Percentiles rank a stretch among this genome's conserved stretches.
Conservation (phyloP, 2,113 vertebrate genomes). For the Perognathus longimembris region DNA sequence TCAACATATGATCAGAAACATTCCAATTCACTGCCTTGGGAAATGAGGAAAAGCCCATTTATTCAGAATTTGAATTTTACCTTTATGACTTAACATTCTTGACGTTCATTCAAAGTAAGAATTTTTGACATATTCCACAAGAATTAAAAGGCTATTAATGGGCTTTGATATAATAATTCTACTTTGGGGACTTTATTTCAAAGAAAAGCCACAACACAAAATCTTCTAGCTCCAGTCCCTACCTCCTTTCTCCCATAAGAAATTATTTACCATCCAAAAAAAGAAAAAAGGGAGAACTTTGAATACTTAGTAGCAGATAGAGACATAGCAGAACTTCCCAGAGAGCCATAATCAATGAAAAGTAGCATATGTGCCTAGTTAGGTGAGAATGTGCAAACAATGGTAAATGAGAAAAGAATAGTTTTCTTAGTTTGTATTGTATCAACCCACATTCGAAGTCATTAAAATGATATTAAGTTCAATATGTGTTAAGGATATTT, state of each 20-base stretch:
- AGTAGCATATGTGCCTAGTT: background rate
- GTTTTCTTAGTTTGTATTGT: background rate
- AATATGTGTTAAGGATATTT: background rate
- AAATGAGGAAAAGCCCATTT: background rate
- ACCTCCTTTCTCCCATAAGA: background rate
- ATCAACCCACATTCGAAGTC: background rate
- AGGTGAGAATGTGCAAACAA: background rate
- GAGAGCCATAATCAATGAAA: background rate
- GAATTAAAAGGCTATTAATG: background rate
- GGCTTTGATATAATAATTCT: background rate
- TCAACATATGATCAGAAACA: background rate
- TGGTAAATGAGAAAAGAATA: background rate
- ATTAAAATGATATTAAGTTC: background rate
- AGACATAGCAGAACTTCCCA: background rate
- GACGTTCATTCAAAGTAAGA: conserved; percentile 1
- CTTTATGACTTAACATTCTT: background rate
- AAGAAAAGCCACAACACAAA: background rate
- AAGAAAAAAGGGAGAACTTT: background rate
- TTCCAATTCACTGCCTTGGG: background rate
- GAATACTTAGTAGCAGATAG: background rate
- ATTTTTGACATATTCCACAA: background rate
- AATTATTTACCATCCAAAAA: background rate
- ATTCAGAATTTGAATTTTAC: background rate
- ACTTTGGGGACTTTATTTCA: background rate
- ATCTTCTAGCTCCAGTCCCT: background rate